A percentile compares a stretch with the other conserved stretches of the same genome.
Conservation (phyloP, 2,888 invertebrate genomes). For the Xestia rhomboidea region DNA sequence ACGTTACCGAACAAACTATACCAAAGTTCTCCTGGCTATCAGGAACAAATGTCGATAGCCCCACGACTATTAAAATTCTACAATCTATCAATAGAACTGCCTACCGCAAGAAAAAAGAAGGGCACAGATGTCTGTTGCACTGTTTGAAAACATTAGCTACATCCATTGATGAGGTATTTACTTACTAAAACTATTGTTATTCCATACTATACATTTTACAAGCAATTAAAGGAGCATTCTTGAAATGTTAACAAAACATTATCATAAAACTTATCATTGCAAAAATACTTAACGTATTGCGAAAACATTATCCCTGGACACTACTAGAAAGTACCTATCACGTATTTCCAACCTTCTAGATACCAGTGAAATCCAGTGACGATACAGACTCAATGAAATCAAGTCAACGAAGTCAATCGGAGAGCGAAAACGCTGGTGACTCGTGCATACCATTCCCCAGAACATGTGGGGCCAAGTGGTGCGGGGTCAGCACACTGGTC, state of each 20-base stretch:
- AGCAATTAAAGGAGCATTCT: not conserved
- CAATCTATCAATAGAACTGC: constrained; percentile 96
- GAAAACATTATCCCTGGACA: no score
- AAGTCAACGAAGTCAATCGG: constrained; percentile 87
- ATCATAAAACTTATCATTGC: constrained; percentile 3
- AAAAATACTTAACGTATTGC: constrained; percentile 8
- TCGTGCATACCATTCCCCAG: constrained; percentile 98
- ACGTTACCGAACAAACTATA: constrained; percentile 86
- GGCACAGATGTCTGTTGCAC: constrained; percentile 96
- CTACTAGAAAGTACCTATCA: not conserved
- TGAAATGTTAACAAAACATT: constrained; percentile 10
- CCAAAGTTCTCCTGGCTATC: constrained; percentile 89
- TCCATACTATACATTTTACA: not conserved
- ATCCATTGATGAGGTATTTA: constrained; percentile 86
- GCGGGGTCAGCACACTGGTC: constrained; percentile 95
- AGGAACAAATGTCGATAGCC: constrained; percentile 92
- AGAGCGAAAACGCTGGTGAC: constrained; percentile 91
- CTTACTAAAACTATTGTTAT: not conserved
- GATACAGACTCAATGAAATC: constrained; percentile 88
- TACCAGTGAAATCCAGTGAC: constrained; percentile 90
- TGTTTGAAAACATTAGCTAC: constrained; percentile 92
- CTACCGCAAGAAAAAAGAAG: constrained; percentile 95
- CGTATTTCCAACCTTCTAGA: constrained; percentile 74
- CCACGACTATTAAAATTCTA: constrained; percentile 93
- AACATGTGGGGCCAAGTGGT: constrained; percentile 98